These are phyloP conservation scores for Ciconia maguari DNA, from an alignment of 2,113 vertebrate species.

Conservation along the genomic window DNA sequence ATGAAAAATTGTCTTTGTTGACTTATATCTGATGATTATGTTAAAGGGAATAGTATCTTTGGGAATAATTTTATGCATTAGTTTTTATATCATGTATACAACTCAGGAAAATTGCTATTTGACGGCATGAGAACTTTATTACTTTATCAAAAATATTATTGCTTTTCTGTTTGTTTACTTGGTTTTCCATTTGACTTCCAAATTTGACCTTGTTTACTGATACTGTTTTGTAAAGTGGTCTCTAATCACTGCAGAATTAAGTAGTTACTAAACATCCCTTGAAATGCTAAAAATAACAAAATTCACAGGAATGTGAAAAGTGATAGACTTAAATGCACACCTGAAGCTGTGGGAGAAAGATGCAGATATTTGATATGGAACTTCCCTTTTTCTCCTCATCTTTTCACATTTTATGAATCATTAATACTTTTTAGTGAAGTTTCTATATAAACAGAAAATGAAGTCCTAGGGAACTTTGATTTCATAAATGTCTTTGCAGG, in stretches of 20 bases:
- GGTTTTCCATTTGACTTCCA: neutral
- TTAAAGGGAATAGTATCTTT: neutral
- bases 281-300: conserved; percentile 4
- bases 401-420: neutral
- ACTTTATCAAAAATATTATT: neutral
- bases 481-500: neutral
- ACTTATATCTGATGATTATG: neutral
- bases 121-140: neutral
- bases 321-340: neutral
- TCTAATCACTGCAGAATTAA: conserved; percentile 17
- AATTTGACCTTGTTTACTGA: conserved; percentile 26
- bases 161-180: neutral
- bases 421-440: neutral
- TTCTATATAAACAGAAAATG: neutral
- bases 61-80: neutral
- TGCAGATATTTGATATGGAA: neutral
- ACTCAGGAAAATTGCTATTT: neutral
- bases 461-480: neutral
- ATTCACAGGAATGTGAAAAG: neutral
- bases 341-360: neutral
- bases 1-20: neutral
- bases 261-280: neutral
- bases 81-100: neutral
- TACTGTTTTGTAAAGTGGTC: neutral
- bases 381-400: neutral